Percentiles rank a stretch among this genome's conserved stretches.
These are phyloP conservation scores for Eupeodes luniger DNA, from an alignment of 2,888 invertebrate species.

Conservation along the genomic window DNA sequence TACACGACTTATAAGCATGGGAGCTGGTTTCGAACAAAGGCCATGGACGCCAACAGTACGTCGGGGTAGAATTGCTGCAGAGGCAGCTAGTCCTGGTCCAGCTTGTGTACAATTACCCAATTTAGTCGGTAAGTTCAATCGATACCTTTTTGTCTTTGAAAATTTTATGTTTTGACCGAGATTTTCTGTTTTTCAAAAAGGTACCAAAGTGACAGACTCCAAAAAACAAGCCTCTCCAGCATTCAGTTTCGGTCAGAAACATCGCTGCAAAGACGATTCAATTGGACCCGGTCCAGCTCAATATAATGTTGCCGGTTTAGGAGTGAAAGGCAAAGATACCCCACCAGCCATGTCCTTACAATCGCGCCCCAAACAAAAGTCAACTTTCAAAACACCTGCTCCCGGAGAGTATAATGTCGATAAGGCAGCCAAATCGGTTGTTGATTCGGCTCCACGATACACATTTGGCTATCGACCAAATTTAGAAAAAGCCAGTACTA, in stretches of 20 bases:
- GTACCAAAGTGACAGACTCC: slow-evolving; percentile 91
- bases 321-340: slow-evolving; percentile 91
- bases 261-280: slow-evolving; percentile 85
- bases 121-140: slow-evolving; percentile 88
- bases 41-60: slow-evolving; percentile 96
- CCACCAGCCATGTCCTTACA: slow-evolving; percentile 92
- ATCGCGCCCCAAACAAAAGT: slow-evolving; percentile 86
- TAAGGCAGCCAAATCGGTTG: slow-evolving; percentile 86
- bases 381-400: slow-evolving; percentile 89
- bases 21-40: slow-evolving; percentile 90
- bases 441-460: slow-evolving; percentile 87
- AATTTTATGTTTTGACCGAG: background rate
- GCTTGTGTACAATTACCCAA: slow-evolving; percentile 93
- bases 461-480: slow-evolving; percentile 90
- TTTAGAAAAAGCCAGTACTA: slow-evolving; percentile 86
- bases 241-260: slow-evolving; percentile 90
- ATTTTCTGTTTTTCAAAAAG: slow-evolving; percentile 82
- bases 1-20: slow-evolving; percentile 81
- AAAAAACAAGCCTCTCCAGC: slow-evolving; percentile 91
- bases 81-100: slow-evolving; percentile 93
- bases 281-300: slow-evolving; percentile 94
- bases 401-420: slow-evolving; percentile 95
- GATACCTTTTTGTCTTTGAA: background rate
- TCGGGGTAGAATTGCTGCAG: slow-evolving; percentile 94
- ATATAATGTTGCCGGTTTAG: slow-evolving; percentile 94